phyloP scores from a whole-genome alignment of 2,113 vertebrate genomes.

The Corynorhinus townsendii region DNA sequence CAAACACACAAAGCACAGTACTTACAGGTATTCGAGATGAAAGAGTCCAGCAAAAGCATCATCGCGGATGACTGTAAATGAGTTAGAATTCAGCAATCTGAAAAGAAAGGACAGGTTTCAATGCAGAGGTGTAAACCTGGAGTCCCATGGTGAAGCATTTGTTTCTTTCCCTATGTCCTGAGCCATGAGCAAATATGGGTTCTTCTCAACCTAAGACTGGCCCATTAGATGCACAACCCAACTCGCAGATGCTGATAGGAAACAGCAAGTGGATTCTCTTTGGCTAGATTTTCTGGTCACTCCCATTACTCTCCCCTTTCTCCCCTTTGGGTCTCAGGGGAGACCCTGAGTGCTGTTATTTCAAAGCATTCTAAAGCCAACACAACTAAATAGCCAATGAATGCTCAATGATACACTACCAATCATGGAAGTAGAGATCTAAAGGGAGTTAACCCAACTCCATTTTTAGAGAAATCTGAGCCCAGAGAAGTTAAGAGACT shows the following conservation, averaged over 20 bases:
- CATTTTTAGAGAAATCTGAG: background rate
- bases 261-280: background rate
- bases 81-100: constrained; percentile 98
- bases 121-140: background rate
- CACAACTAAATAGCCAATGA: background rate
- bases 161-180: constrained; percentile 44
- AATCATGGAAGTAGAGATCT: background rate
- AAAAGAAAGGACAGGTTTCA: constrained; percentile 73
- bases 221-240: too few relatives aligned
- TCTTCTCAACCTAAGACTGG: background rate
- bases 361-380: background rate
- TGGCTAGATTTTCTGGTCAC: background rate
- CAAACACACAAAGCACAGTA: constrained; percentile 61
- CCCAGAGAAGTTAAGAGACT: background rate
- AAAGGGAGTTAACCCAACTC: background rate
- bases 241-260: background rate
- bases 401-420: background rate
- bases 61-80: constrained; percentile 92
- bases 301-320: background rate
- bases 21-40: constrained; percentile 98
- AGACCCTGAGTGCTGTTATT: background rate
- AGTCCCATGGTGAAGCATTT: background rate
- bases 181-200: background rate
- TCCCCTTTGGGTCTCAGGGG: background rate
- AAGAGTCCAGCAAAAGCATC: constrained; percentile 97